Evolutionary conservation across 2,888 invertebrate genomes (phyloP), one percentile per base, ranked within the genome.

Genomic region (Spodoptera littoralis): DNA sequence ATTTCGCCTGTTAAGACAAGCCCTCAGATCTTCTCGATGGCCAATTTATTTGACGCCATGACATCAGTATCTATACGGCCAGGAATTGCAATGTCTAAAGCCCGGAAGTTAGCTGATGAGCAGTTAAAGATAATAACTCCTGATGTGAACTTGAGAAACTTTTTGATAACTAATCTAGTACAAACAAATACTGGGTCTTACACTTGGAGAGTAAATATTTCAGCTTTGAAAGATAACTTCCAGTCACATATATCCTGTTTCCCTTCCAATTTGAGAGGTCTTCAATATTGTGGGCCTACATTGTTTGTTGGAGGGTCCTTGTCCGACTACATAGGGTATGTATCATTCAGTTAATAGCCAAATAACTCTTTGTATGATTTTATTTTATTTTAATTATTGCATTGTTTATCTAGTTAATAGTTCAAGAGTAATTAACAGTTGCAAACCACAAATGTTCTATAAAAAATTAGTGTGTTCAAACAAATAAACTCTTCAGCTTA

Each of bases 111-210:
- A 18, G 96, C 94, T 27, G 94, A 97, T 86, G 91, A 96, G 30
- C 96, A 96, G 77, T 89, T 98, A 22, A 90, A 96, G 55, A 82
- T 90, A 9, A 90, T 95, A 5, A 95, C 96, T 12, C 92, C 95
- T 2, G 95, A 96, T 78, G 91, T 95, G 27, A 95, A 95, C 24
- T 84, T 97, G 47, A 94, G 96, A 55, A 95, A 98, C 85, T 99
- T 99, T 87, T 92, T 99, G 22, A 95, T 99, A 64, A 97, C 98
- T 30, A 99, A 99, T 90, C 92, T 99, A 56, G 95, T 97, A n/a
- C 96, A 96, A 82, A 93, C 95, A 11, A 95, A 95, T 70, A 90
- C 95, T 55, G 96, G 96, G 6, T 90, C 95, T 43, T 97, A 96
- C 78, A 95, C 95, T 41, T 99, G 98, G 98, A 95, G 97, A 70